Conservation (phyloP, 2,797 vertebrate species). For the Rhodeus uyekii region DNA sequence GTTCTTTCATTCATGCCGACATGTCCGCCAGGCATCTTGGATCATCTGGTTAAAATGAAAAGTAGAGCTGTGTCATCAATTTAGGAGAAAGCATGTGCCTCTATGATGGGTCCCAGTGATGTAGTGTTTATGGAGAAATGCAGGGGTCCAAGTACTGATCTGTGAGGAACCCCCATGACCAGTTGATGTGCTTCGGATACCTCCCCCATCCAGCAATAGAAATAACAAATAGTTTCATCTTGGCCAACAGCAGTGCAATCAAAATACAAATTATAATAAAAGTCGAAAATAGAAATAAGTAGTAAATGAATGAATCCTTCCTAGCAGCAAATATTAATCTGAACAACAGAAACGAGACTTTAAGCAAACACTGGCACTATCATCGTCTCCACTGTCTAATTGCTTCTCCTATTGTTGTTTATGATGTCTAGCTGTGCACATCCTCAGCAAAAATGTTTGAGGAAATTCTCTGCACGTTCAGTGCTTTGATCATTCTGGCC, state of each 20-base stretch:
- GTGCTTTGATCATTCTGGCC: not conserved
- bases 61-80: not conserved
- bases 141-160: not conserved
- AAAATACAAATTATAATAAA: not conserved
- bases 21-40: not conserved
- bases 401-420: conserved; percentile 5
- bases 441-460: conserved; percentile 8
- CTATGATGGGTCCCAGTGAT: not conserved
- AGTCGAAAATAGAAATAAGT: not conserved
- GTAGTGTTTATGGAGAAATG: not conserved
- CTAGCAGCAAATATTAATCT: not conserved
- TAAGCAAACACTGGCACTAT: not conserved
- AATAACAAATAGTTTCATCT: not conserved
- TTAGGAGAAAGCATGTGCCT: not conserved
- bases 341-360: not conserved
- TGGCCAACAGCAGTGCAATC: not conserved
- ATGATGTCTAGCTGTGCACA: conserved; percentile 17
- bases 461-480: not conserved
- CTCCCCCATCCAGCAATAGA: not conserved
- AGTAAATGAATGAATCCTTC: not conserved
- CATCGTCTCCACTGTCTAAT: not conserved
- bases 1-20: not conserved
- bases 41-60: not conserved
- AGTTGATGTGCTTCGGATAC: not conserved
- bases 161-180: not conserved